These are phyloP conservation scores for Saturnia japonica DNA, from an alignment of 2,888 invertebrate genomes.

Conservation along the genomic window DNA sequence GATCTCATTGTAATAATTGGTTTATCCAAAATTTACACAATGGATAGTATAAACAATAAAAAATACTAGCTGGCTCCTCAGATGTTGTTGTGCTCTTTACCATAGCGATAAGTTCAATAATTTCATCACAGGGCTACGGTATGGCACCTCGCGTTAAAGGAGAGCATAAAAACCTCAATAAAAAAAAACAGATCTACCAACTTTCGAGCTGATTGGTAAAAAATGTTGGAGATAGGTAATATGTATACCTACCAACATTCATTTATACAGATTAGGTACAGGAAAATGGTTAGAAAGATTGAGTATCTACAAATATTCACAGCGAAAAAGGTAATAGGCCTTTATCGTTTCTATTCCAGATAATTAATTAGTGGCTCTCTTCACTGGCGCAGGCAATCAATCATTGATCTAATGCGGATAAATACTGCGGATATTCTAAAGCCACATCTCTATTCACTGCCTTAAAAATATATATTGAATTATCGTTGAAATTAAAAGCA, in stretches of 20 bases:
- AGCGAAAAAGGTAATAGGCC: not conserved
- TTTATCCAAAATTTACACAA: too few relatives aligned
- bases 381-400: not conserved
- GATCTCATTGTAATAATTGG: not conserved
- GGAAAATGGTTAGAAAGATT: not conserved
- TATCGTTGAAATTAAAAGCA: not conserved
- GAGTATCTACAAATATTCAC: not conserved
- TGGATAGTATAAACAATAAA: not conserved
- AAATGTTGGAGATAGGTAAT: too few relatives aligned
- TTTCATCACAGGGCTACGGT: too few relatives aligned
- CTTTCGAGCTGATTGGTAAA: too few relatives aligned
- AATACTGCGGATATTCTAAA: constrained; percentile 1
- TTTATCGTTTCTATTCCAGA: not conserved
- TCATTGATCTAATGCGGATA: constrained; percentile 2
- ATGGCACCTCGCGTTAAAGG: too few relatives aligned
- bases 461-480: not conserved
- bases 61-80: not conserved
- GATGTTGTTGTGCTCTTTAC: too few relatives aligned
- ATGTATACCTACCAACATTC: too few relatives aligned
- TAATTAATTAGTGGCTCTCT: constrained; percentile 2
- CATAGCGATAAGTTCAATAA: too few relatives aligned
- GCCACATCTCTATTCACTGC: not conserved
- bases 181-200: too few relatives aligned
- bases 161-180: too few relatives aligned
- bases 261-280: too few relatives aligned